Evolutionary conservation across 1,140 invertebrate species (phyloP).

Genomic region (Pteromalus puparum): DNA sequence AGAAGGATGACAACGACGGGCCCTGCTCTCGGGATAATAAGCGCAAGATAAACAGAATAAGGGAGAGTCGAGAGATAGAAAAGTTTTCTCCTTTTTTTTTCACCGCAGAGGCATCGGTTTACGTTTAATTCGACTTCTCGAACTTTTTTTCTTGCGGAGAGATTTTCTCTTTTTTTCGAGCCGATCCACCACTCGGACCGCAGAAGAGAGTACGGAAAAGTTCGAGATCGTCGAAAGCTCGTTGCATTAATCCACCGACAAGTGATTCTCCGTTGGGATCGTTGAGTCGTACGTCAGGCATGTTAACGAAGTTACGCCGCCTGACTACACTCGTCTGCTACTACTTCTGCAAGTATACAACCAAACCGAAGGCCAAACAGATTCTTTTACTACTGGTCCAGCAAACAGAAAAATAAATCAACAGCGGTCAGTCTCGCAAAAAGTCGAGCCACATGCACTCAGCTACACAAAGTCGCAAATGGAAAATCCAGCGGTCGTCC

Average conservation of each 20-base stretch:
- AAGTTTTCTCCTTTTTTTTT: background rate
- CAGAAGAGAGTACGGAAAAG: too few species aligned
- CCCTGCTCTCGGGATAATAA: background rate
- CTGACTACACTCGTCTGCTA: too few species aligned
- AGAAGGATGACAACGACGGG: background rate
- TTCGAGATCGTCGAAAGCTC: background rate
- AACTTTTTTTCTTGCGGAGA: background rate
- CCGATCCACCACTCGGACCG: background rate
- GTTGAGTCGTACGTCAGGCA: too few species aligned
- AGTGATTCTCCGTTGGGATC: background rate
- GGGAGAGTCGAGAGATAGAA: background rate
- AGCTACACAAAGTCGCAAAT: slow-evolving; percentile 33
- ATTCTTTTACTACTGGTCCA: too few species aligned
- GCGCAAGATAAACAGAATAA: slow-evolving; percentile 9
- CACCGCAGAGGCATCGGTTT: background rate
- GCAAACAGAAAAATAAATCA: background rate
- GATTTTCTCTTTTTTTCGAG: background rate
- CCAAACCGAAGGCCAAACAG: too few species aligned
- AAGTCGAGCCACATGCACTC: background rate
- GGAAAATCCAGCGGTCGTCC: slow-evolving; percentile 18
- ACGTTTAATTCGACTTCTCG: slow-evolving; percentile 13
- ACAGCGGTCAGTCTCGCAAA: background rate
- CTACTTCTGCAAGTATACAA: too few species aligned
- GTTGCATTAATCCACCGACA: background rate
- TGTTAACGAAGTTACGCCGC: background rate